These are phyloP conservation scores for Corbicula japonica DNA, from an alignment of 2,888 invertebrate genomes.

Conservation along the genomic window DNA sequence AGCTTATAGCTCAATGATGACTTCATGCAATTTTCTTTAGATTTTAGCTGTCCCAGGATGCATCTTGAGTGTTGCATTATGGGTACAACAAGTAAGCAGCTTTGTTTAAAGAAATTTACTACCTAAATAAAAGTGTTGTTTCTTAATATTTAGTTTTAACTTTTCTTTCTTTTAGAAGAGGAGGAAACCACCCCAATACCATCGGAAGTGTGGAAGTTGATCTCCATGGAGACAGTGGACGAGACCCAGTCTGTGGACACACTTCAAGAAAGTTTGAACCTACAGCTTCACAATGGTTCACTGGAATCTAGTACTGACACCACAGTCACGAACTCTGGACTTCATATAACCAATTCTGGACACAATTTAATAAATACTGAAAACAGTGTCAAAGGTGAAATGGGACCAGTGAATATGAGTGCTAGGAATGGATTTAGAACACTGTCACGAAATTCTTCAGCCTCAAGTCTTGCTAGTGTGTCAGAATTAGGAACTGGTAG, in stretches of 20 bases:
- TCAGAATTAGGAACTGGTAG: constrained; percentile 36
- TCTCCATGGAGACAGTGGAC: constrained; percentile 70
- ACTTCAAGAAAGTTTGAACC: not conserved
- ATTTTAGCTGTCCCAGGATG: too few relatives aligned
- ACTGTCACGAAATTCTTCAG: constrained; percentile 48
- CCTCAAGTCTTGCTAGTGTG: constrained; percentile 57
- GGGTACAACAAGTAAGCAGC: too few relatives aligned
- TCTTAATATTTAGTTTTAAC: not conserved
- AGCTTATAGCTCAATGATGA: too few relatives aligned
- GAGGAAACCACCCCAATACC: constrained; percentile 68
- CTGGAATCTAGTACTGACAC: not conserved
- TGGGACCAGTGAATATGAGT: constrained; percentile 27
- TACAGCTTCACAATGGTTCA: not conserved
- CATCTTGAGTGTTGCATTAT: too few relatives aligned
- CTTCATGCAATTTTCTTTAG: too few relatives aligned
- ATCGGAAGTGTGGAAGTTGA: constrained; percentile 80
- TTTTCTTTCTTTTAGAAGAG: constrained; percentile 45
- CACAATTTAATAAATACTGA: not conserved
- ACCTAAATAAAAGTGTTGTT: too few relatives aligned
- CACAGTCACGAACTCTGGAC: not conserved
- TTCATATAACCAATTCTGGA: not conserved
- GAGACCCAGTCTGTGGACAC: constrained; percentile 42
- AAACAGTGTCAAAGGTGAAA: not conserved
- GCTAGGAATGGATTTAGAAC: constrained; percentile 53
- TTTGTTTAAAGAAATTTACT: too few relatives aligned